Evolutionary conservation across 2,888 invertebrate species (phyloP), one percentile per base, ranked within the genome.

Genomic region (Phaedon cochleariae): DNA sequence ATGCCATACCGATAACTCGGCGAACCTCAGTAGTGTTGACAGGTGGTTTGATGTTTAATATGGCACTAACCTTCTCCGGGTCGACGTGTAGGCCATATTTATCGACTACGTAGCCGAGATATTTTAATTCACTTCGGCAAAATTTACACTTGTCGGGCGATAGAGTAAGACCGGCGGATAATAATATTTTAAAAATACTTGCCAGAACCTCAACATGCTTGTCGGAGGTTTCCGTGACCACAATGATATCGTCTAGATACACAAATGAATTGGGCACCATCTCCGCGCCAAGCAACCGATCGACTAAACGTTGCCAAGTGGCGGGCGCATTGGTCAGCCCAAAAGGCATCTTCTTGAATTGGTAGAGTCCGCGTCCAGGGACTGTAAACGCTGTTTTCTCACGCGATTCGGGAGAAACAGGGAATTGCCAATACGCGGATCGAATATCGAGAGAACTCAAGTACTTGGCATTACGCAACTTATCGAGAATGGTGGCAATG

Each of bases 231-330:
- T 34, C 10, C 9, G 64, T 73, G 0, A 62, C 62, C 0, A 77
- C 64, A 6, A 77, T 70, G 5, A 76, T 65, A 26, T 77, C 76
- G 49, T 76, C 74, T 7, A 76, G 59, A 49, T 77, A 77, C 0
- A 67, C 71, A 51, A 75, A 75, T 2, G 69, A 68, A 49, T 73
- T 29, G 6, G 73, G 73, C 45, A 72, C 69, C 15, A 74, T 52
- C 12, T 75, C 74, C 0, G 69, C 62, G 0, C 74, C 74, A 0
- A 78, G 26, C 0, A 75, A 54, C 0, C 58, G 52, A 52, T 76
- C 76, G 0, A 77, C 65, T 0, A 75, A 46, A 0, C 73, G 57
- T 52, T 76, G 74, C 55, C 73, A 77, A 2, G 74, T 74, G 0
- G 75, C 74, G 0, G 77, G 76, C 0, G 76, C 70, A 17, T 72